phyloP scores from a whole-genome alignment of 2,888 invertebrate genomes.

The Aleiodes testaceus region DNA sequence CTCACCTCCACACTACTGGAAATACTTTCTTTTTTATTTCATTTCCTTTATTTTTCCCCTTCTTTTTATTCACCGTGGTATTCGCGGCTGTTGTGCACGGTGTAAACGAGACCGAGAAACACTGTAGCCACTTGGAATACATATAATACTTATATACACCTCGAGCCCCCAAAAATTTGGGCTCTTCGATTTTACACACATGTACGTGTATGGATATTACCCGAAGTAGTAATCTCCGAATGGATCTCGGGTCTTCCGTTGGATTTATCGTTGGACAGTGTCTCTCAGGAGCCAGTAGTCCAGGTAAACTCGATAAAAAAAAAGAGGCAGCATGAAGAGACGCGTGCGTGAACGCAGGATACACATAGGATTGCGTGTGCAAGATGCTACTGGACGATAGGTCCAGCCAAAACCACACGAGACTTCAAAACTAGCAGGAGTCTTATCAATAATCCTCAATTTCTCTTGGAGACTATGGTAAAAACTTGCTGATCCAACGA shows the following conservation, averaged over 20 bases:
- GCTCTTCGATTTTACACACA: conserved; percentile 8
- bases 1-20: conserved; percentile 30
- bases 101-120: conserved; percentile 40
- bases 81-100: conserved; percentile 29
- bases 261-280: conserved; percentile 52
- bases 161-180: conserved; percentile 2
- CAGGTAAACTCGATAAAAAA: conserved; percentile 26
- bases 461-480: background rate
- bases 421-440: background rate
- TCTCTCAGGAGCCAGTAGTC: conserved; percentile 35
- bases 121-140: conserved; percentile 36
- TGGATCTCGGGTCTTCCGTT: conserved; percentile 52
- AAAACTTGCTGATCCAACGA: background rate
- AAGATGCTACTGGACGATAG: conserved; percentile 55
- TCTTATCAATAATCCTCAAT: conserved; percentile 10
- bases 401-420: conserved; percentile 43
- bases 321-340: conserved; percentile 35
- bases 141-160: conserved; percentile 21
- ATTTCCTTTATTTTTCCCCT: conserved; percentile 28
- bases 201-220: conserved; percentile 40
- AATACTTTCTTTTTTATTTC: conserved; percentile 29
- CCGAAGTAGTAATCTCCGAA: conserved; percentile 53
- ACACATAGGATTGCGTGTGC: conserved; percentile 50
- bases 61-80: conserved; percentile 1
- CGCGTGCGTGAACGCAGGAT: conserved; percentile 48